A percentile compares a stretch with the other conserved stretches of the same genome.
Conservation (phyloP, 2,797 vertebrate genomes). For the Chelonia mydas region DNA sequence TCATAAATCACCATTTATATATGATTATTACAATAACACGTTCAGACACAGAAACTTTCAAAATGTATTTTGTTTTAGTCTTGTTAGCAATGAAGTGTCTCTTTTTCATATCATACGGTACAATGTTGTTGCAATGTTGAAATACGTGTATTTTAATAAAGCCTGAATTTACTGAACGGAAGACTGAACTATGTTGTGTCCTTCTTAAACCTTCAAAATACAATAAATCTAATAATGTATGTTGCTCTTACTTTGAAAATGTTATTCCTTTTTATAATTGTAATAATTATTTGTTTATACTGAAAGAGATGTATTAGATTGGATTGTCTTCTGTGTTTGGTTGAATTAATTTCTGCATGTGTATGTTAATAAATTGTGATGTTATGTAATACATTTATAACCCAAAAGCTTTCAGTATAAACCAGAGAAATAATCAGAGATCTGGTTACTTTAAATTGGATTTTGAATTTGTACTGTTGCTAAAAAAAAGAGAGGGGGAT, state of each 20-base stretch:
- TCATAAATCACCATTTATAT: slow-evolving; percentile 78
- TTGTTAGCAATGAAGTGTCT: slow-evolving; percentile 76
- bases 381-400: slow-evolving; percentile 40
- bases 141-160: slow-evolving; percentile 76
- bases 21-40: slow-evolving; percentile 79
- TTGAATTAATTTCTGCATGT: slow-evolving; percentile 72
- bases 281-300: slow-evolving; percentile 80
- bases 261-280: slow-evolving; percentile 76
- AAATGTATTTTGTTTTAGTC: slow-evolving; percentile 78
- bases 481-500: slow-evolving; percentile 1
- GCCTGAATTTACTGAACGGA: slow-evolving; percentile 74
- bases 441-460: slow-evolving; percentile 41
- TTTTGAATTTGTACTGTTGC: neutral
- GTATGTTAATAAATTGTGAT: slow-evolving; percentile 65
- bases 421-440: neutral
- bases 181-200: slow-evolving; percentile 72
- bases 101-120: slow-evolving; percentile 74
- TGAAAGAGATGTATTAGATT: slow-evolving; percentile 67
- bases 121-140: slow-evolving; percentile 73
- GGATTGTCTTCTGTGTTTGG: slow-evolving; percentile 72
- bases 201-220: slow-evolving; percentile 75
- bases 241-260: slow-evolving; percentile 78
- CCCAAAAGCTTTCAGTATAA: slow-evolving; percentile 32
- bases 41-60: slow-evolving; percentile 80
- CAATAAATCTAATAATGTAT: slow-evolving; percentile 80